A percentile compares a stretch with the other conserved stretches of the same genome.
Conservation (phyloP, 2,113 vertebrate genomes). For the Muntiacus muntjak region DNA sequence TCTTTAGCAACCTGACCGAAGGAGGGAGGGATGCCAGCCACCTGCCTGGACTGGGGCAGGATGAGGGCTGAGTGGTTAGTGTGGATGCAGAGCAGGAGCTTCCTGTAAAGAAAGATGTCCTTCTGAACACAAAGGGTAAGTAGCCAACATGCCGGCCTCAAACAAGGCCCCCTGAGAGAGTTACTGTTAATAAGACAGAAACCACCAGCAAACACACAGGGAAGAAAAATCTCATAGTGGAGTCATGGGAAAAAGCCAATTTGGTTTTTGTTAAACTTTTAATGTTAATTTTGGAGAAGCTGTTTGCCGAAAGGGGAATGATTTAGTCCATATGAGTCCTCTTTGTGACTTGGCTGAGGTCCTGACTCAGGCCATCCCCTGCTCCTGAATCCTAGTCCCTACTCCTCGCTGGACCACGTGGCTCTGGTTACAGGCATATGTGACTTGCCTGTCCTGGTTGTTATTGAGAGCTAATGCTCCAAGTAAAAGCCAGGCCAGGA, state of each 20-base stretch:
- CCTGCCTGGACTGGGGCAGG: fast-evolving
- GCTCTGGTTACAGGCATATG: background rate
- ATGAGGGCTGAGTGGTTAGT: background rate
- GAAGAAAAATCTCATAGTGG: background rate
- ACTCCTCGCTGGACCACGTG: no score
- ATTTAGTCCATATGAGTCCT: background rate
- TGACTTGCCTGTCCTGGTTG: background rate
- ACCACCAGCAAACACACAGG: background rate
- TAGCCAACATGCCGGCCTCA: background rate
- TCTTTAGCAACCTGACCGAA: no score
- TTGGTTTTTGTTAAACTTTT: background rate
- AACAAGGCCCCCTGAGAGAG: background rate
- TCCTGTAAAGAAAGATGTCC: background rate
- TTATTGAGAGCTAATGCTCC: background rate
- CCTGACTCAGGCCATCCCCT: background rate
- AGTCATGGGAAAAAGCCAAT: background rate
- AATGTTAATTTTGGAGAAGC: background rate
- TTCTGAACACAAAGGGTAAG: background rate
- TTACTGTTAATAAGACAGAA: background rate
- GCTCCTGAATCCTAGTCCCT: background rate
- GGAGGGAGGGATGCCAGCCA: background rate
- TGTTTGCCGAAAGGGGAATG: background rate
- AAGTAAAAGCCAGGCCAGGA: background rate
- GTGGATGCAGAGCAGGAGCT: fast-evolving
- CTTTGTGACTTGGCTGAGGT: background rate